A percentile compares a stretch with the other conserved stretches of the same genome.
Evolutionary conservation across 2,888 invertebrate species (phyloP).

Genomic region (Oeneis ivallda): DNA sequence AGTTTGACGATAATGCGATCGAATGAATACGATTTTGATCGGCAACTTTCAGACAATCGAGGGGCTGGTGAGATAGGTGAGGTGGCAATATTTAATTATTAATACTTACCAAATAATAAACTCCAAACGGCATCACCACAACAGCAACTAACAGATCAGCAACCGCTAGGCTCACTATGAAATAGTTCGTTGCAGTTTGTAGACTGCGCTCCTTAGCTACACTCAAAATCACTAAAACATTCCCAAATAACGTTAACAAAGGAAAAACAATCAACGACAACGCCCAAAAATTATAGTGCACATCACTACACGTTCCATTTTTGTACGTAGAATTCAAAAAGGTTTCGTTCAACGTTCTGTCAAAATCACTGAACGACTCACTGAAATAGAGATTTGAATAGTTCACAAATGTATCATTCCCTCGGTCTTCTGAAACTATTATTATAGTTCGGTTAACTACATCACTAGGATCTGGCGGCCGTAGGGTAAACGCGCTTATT

Average conservation of each 20-base stretch:
- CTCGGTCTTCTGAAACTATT: slow-evolving; percentile 32
- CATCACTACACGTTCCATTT: slow-evolving; percentile 67
- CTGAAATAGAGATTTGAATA: slow-evolving; percentile 55
- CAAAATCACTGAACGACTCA: slow-evolving; percentile 54
- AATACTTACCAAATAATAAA: slow-evolving; percentile 99
- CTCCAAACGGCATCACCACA: slow-evolving; percentile 99
- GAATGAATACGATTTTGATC: no score
- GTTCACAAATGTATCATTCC: slow-evolving; percentile 46
- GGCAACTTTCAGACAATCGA: no score
- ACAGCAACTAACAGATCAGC: slow-evolving; percentile 98
- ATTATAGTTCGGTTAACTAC: slow-evolving; percentile 26
- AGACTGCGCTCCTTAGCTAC: slow-evolving; percentile 95
- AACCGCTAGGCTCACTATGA: slow-evolving; percentile 98
- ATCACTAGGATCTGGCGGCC: slow-evolving; percentile 47
- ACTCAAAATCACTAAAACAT: slow-evolving; percentile 97
- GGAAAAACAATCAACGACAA: slow-evolving; percentile 94
- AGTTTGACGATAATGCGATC: no score
- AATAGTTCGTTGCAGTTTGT: slow-evolving; percentile 99
- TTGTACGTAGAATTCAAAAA: slow-evolving; percentile 61
- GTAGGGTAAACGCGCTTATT: slow-evolving; percentile 47
- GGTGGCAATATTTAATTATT: no score
- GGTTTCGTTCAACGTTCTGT: slow-evolving; percentile 46
- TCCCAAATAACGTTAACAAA: slow-evolving; percentile 96
- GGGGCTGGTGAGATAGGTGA: no score
- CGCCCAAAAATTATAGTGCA: slow-evolving; percentile 90